A percentile compares a stretch with the other conserved stretches of the same genome.
Conservation (phyloP, 2,113 vertebrate genomes). For the Ramphastos sulfuratus region DNA sequence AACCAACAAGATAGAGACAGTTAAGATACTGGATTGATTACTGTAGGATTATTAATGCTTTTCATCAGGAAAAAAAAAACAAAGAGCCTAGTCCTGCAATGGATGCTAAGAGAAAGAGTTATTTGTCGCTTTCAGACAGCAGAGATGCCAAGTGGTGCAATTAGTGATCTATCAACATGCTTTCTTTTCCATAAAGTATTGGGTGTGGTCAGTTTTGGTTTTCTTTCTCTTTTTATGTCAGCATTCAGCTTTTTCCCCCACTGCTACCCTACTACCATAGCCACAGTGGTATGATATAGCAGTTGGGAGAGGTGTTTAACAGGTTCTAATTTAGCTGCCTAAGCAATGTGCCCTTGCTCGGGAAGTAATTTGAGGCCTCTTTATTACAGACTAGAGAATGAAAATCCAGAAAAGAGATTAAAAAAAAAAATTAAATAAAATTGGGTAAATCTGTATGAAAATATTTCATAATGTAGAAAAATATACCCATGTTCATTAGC, state of each 20-base stretch:
- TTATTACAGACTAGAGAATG: neutral
- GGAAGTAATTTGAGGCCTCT: neutral
- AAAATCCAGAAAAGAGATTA: neutral
- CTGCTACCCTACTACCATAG: neutral
- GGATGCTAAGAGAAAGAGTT: neutral
- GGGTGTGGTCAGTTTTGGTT: neutral
- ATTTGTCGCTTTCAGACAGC: neutral
- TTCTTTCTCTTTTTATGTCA: neutral
- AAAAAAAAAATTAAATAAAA: too few species aligned
- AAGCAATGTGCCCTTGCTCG: neutral
- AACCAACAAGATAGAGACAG: neutral
- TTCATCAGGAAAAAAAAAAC: neutral
- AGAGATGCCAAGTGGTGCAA: neutral
- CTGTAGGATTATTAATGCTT: neutral
- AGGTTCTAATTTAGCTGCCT: neutral
- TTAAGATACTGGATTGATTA: neutral
- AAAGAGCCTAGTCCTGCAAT: neutral
- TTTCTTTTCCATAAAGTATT: neutral
- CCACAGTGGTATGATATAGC: neutral
- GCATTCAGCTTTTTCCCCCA: neutral
- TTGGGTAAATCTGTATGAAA: neutral
- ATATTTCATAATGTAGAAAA: neutral
- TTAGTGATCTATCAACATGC: neutral
- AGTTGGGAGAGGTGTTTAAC: neutral
- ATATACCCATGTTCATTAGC: neutral